Conservation (phyloP, 2,797 vertebrate species). For the Dermochelys coriacea region DNA sequence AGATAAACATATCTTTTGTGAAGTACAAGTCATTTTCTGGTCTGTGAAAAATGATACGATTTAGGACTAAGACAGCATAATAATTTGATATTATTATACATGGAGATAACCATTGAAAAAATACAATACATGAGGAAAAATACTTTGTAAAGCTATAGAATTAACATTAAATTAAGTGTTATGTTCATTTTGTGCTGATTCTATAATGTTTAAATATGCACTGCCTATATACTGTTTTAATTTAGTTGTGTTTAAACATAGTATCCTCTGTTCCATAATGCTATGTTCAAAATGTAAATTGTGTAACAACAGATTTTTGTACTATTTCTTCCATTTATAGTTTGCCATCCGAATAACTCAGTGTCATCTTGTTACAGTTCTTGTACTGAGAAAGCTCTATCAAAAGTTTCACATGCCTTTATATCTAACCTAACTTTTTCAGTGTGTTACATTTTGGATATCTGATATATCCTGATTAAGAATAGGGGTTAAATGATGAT, state of each 20-base stretch:
- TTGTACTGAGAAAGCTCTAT: constrained; percentile 54
- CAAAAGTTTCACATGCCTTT: constrained; percentile 31
- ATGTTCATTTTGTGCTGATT: constrained; percentile 55
- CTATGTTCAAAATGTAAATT: constrained; percentile 71
- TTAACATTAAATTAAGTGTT: constrained; percentile 69
- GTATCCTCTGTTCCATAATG: constrained; percentile 47
- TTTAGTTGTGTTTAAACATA: constrained; percentile 37
- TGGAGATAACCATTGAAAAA: constrained; percentile 52
- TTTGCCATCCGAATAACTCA: constrained; percentile 67
- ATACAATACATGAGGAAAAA: constrained; percentile 1
- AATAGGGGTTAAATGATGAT: not conserved
- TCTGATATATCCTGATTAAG: not conserved
- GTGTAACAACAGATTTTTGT: constrained; percentile 72
- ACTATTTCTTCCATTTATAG: constrained; percentile 66
- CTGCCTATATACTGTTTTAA: constrained; percentile 37
- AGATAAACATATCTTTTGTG: constrained; percentile 44
- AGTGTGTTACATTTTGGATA: not conserved
- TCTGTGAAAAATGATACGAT: constrained; percentile 40
- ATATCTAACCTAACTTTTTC: constrained; percentile 55
- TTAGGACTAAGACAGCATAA: constrained; percentile 54
- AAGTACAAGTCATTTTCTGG: constrained; percentile 55
- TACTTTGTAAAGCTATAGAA: constrained; percentile 56
- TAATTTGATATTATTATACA: constrained; percentile 66
- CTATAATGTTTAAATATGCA: constrained; percentile 38
- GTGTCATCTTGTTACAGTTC: constrained; percentile 49